phyloP scores from a whole-genome alignment of 2,888 invertebrate genomes.

The Nemoura dubitans region DNA sequence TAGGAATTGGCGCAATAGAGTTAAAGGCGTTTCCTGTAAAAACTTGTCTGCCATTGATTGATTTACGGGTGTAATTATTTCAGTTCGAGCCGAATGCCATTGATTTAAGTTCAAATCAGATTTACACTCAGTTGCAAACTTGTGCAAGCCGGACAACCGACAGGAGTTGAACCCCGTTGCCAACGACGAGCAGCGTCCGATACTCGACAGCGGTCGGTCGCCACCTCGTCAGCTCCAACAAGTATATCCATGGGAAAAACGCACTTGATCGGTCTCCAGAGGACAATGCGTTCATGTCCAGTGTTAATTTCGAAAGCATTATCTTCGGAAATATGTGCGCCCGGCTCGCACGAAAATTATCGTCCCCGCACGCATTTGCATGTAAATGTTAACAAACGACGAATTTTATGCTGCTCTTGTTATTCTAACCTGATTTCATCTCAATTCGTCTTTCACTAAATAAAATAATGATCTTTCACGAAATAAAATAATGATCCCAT shows the following conservation, averaged over 20 bases:
- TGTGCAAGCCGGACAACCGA: background rate
- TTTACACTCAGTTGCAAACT: background rate
- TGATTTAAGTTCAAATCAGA: constrained; percentile 19
- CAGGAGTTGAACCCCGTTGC: background rate
- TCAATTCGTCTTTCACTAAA: background rate
- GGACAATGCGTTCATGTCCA: background rate
- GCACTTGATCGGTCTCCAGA: background rate
- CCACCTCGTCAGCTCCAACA: background rate
- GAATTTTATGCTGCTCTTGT: background rate
- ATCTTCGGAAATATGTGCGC: background rate
- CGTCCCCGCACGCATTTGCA: background rate
- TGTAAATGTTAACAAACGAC: background rate
- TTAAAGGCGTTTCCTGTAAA: constrained; percentile 27
- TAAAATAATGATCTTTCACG: background rate
- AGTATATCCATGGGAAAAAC: background rate
- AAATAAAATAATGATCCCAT: background rate
- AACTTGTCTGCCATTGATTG: constrained; percentile 15
- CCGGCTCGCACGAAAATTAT: background rate
- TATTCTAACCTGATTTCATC: background rate
- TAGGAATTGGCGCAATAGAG: constrained; percentile 28
- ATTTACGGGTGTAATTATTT: constrained; percentile 29
- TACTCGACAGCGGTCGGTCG: background rate
- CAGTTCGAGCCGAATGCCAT: background rate
- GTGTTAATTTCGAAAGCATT: background rate
- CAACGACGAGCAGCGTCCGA: background rate